These are phyloP conservation scores for Scaptomyza caliginosa DNA, from an alignment of 2,888 invertebrate species.

Conservation along the genomic window DNA sequence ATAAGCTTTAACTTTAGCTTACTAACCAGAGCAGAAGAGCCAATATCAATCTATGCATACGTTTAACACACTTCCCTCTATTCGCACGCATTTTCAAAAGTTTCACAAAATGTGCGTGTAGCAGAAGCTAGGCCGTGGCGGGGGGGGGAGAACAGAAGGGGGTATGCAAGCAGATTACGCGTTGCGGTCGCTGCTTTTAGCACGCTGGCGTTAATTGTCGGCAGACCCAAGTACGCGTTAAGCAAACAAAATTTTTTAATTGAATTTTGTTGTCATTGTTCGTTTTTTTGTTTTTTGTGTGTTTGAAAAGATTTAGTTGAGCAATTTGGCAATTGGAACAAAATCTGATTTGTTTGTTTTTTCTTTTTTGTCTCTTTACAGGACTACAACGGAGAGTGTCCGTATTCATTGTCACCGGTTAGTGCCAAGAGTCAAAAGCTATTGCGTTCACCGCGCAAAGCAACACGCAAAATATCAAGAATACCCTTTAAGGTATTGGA, in stretches of 20 bases:
- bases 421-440: conserved; percentile 97
- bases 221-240: conserved; percentile 65
- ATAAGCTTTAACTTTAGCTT: neutral
- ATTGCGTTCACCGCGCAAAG: conserved; percentile 96
- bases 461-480: conserved; percentile 98
- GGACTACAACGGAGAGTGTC: conserved; percentile 92
- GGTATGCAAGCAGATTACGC: conserved; percentile 14
- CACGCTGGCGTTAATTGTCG: conserved; percentile 67
- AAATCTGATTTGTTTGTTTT: neutral
- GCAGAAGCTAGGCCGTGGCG: too few relatives aligned
- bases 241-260: conserved; percentile 50
- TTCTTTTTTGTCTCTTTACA: conserved; percentile 75
- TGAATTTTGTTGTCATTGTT: neutral
- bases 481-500: conserved; percentile 95
- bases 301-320: conserved; percentile 33
- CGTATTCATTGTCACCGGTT: conserved; percentile 97
- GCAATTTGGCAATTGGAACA: conserved; percentile 59
- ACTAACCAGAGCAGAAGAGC: neutral
- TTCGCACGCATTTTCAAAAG: conserved; percentile 64
- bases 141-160: too few relatives aligned
- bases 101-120: conserved; percentile 61
- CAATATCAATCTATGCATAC: conserved; percentile 47
- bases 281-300: neutral
- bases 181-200: conserved; percentile 65
- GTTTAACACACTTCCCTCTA: conserved; percentile 73